phyloP scores from a whole-genome alignment of 2,888 invertebrate species.

The Limnephilus lunatus region DNA sequence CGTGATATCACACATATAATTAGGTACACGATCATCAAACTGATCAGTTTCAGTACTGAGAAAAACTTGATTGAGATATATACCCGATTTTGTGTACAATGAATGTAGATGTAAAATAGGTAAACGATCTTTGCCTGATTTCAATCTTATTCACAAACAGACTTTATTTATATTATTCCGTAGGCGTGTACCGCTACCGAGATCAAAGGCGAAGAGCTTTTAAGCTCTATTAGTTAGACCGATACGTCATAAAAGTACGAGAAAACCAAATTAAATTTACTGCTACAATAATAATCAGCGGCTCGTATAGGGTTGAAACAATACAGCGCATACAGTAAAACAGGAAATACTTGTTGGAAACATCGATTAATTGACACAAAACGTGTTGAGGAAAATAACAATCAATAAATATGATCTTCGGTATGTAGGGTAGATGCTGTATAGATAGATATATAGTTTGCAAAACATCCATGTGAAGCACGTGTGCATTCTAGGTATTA shows the following conservation, averaged over 20 bases:
- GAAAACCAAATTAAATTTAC: background rate
- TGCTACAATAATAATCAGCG: background rate
- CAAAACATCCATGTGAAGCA: no score
- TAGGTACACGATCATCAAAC: background rate
- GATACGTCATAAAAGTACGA: constrained; percentile 5
- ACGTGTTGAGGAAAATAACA: background rate
- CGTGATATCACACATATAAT: background rate
- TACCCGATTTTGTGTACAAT: background rate
- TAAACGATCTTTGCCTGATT: background rate
- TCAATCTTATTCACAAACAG: background rate
- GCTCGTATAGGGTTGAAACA: background rate
- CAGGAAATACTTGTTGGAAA: background rate
- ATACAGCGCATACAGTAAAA: background rate
- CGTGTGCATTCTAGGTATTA: background rate
- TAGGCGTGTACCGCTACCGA: background rate
- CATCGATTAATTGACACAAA: background rate
- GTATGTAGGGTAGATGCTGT: background rate
- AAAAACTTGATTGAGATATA: background rate
- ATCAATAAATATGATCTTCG: background rate
- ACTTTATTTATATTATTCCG: background rate
- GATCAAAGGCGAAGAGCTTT: background rate
- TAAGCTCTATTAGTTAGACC: background rate
- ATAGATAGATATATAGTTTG: background rate
- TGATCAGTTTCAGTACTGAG: background rate
- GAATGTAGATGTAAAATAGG: background rate